Base-by-base conservation (phyloP, 1,140 invertebrate species). In the Lerema accius region DNA sequence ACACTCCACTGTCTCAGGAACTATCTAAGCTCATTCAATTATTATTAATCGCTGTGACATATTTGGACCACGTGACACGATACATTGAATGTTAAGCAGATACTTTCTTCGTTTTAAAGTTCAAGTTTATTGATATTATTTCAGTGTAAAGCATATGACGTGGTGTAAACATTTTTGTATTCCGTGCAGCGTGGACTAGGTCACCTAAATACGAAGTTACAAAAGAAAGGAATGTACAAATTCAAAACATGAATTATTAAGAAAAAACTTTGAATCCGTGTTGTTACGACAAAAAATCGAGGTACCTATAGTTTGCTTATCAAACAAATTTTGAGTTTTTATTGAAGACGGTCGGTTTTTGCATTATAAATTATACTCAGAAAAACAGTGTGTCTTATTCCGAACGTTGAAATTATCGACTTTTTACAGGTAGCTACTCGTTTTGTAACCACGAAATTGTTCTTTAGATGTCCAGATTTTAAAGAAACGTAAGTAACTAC, bases 21-120 rank as follows among this genome's bases (percentile, higher is more conserved):
- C 39, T 56, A 56, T 56, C 39, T 56, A 56, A 56, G 39, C 51
- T 39, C 51, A 56, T 56, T 56, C 39, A 56, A 56, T 56, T 56
- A 56, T 56, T 56, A 56, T 56, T 56, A 42, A 56, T 56, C 51
- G 51, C 51, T 15, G 10, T 26, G 51, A 42, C 51, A 56, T 56
- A 56, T 56, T 56, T 56, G 51, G 51, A 55, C 39, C 51, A 56
- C 13, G 51, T 56, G 26, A 23, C 39, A 55, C 26, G 39, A 43
- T 43, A n/a, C 15, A 56, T 56, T 56, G 39, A 43, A 56, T 56
- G 51, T 39, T 43, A 56, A 53, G 15, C n/a, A 32, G 46, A 49
- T 43, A 56, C 51, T 56, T 56, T 56, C 51, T 56, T 56, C 39
- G 39, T 11, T 56, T 11, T 35, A 53, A 13, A 40, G n/a, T 37